phyloP scores from a whole-genome alignment of 2,113 vertebrate genomes.

The Nyctibius bracteatus region DNA sequence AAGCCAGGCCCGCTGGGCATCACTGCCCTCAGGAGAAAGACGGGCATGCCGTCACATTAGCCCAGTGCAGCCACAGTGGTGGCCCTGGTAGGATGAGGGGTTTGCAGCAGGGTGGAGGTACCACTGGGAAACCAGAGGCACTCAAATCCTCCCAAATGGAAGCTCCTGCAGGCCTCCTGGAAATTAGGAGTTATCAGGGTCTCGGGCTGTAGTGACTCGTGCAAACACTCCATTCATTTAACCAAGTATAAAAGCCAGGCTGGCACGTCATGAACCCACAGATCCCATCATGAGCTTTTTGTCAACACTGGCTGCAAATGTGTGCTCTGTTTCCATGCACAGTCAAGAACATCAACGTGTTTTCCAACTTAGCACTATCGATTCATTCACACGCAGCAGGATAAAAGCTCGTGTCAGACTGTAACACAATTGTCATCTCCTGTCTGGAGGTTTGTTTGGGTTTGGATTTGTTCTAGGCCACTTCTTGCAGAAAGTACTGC shows the following conservation, averaged over 20 bases:
- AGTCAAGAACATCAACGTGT: neutral
- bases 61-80: no score
- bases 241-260: neutral
- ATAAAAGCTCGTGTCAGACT: neutral
- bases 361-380: neutral
- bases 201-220: accelerated
- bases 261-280: neutral
- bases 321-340: neutral
- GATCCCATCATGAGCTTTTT: neutral
- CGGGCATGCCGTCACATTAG: no score
- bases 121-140: neutral
- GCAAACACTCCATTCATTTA: neutral
- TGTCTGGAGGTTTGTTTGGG: neutral
- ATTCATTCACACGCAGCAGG: neutral
- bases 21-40: neutral
- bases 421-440: neutral
- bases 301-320: neutral
- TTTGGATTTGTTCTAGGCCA: neutral
- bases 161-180: neutral
- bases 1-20: neutral
- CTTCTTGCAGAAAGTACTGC: neutral
- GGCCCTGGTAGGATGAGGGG: neutral
- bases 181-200: neutral
- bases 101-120: neutral
- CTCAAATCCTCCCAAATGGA: neutral